phyloP scores from a whole-genome alignment of 1,140 invertebrate species.

The Bombus waltoni region DNA sequence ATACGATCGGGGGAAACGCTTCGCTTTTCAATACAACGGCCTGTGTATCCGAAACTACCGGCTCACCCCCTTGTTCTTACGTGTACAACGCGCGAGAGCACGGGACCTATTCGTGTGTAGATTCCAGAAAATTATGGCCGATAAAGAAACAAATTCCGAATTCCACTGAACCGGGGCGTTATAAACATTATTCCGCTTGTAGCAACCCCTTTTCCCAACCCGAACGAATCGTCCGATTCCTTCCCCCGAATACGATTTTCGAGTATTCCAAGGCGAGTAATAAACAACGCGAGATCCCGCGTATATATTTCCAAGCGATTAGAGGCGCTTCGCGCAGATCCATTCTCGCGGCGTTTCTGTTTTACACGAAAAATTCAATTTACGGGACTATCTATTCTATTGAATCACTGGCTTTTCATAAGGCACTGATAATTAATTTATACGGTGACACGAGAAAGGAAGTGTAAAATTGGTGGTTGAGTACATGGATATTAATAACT shows the following conservation, averaged over 20 bases:
- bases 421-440: too few relatives aligned
- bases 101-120: slow-evolving; percentile 76
- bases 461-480: too few relatives aligned
- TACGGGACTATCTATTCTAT: background rate
- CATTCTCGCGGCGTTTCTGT: background rate
- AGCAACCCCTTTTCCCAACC: slow-evolving; percentile 64
- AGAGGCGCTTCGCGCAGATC: slow-evolving; percentile 47
- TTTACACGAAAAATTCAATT: slow-evolving; percentile 25
- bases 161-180: slow-evolving; percentile 73
- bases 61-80: slow-evolving; percentile 28
- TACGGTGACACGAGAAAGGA: too few relatives aligned
- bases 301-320: slow-evolving; percentile 70
- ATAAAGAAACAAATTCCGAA: slow-evolving; percentile 82
- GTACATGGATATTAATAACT: too few relatives aligned
- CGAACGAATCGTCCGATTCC: slow-evolving; percentile 55
- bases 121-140: slow-evolving; percentile 81
- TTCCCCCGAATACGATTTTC: slow-evolving; percentile 70
- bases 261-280: slow-evolving; percentile 72
- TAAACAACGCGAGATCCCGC: slow-evolving; percentile 71
- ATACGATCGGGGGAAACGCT: slow-evolving; percentile 50
- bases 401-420: background rate
- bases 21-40: slow-evolving; percentile 72
- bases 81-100: slow-evolving; percentile 58
- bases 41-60: slow-evolving; percentile 52
- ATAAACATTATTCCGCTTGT: slow-evolving; percentile 79